phyloP scores from a whole-genome alignment of 2,113 vertebrate species.

The Catharus bicknelli region DNA sequence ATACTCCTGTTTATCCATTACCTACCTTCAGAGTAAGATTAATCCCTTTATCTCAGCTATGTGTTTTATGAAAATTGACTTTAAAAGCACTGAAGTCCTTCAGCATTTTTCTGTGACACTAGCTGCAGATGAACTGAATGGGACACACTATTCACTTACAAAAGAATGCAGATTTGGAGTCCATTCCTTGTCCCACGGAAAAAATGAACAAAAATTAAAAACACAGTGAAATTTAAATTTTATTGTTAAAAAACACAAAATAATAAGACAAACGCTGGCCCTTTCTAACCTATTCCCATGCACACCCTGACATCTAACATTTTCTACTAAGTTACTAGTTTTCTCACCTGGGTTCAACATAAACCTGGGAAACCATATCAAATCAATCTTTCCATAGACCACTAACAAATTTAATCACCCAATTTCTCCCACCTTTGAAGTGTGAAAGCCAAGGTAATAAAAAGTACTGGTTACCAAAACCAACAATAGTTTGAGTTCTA shows the following conservation, averaged over 20 bases:
- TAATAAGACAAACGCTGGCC: not conserved
- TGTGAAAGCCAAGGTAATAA: not conserved
- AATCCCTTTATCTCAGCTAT: not conserved
- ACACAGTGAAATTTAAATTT: not conserved
- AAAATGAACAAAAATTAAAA: not conserved
- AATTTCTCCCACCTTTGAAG: not conserved
- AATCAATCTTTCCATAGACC: not conserved
- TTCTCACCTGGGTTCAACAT: not conserved
- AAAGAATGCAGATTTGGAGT: not conserved
- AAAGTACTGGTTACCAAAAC: not conserved
- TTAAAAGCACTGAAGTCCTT: not conserved
- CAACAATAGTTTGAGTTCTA: not conserved
- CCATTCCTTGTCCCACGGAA: not conserved
- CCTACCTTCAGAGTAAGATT: not conserved
- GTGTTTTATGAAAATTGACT: not conserved
- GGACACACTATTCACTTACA: not conserved
- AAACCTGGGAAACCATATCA: not conserved
- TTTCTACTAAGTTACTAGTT: not conserved
- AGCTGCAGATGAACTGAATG: not conserved
- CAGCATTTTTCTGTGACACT: not conserved
- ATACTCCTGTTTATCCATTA: not conserved
- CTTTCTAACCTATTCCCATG: not conserved
- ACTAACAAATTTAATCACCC: not conserved
- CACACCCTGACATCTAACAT: not conserved
- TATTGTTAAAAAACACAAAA: not conserved